Base-by-base conservation (phyloP, 2,113 vertebrate genomes). In the Tragelaphus scriptus region DNA sequence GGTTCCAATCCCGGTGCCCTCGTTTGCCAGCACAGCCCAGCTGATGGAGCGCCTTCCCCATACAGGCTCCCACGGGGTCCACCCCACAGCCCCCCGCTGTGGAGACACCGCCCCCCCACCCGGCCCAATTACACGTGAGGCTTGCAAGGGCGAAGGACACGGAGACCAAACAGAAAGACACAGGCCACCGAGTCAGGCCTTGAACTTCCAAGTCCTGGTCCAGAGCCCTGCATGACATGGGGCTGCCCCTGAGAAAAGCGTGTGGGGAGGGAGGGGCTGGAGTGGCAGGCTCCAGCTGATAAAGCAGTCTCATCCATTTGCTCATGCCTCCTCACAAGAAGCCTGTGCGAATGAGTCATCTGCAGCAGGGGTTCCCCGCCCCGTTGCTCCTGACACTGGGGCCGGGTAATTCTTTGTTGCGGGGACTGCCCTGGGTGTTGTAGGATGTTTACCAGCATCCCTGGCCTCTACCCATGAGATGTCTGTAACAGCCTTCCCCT, bases 241-340 rank as follows among this genome's bases (percentile, higher is more conserved):
- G 63, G 68, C 61, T 17, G 16, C 30, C 68, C 79, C n/a, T 21
- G 30, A 28, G 79, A 17, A 4, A 58, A 16, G 40, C 47, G 49
- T 7, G 3, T 16, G 1, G 26, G 14, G 19, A 30, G 30, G 2
- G 15, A 14, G 10, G 44, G 56, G 11, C 32, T 2, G 36, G 87
- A n/a, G 28, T 1, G 36, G 53, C 5, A 7, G 0, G 0, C n/a
- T 28, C 30, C 2, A 4, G 40, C 10, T 15, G n/a, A 65, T 5
- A 47, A 32, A 17, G 58, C 44, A 10, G 2, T n/a, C 85, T 32
- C 8, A 0, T 8, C 32, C 13, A 30, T 47, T 14, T 25, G 23
- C 65, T n/a, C 25, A 0, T 56, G 32, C 40, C n/a, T 32, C 44
- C 94, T 28, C 26, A 5, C 13, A 40, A 81, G 19, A 19, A 26